phyloP scores from a whole-genome alignment of 1,140 invertebrate genomes.

The Drosophila willistoni region DNA sequence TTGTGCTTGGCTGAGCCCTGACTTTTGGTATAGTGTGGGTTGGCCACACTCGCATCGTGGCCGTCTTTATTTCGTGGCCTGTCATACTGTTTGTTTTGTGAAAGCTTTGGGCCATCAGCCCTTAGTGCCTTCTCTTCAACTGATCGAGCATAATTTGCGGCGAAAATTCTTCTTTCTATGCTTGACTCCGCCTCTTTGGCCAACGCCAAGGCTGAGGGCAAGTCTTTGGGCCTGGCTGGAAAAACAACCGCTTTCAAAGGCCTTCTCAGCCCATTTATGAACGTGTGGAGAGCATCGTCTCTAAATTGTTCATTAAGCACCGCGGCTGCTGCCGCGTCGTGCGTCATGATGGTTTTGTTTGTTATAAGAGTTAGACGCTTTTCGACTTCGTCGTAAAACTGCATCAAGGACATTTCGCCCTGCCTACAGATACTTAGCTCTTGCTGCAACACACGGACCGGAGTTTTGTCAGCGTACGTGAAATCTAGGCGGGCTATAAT shows the following conservation, averaged over 20 bases:
- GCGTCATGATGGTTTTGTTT: conserved; percentile 1
- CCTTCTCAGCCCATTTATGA: background rate
- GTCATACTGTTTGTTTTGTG: too few species aligned
- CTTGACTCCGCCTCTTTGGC: background rate
- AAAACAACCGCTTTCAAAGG: background rate
- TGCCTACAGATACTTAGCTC: background rate
- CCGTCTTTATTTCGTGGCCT: too few species aligned
- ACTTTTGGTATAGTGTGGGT: too few species aligned
- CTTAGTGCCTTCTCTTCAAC: background rate
- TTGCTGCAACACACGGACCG: background rate
- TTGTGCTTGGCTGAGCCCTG: too few species aligned
- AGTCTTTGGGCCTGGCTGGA: background rate
- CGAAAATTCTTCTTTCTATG: background rate
- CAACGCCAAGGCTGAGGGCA: background rate
- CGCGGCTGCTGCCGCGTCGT: background rate
- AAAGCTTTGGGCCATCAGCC: too few species aligned
- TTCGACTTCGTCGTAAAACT: background rate
- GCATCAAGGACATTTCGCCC: background rate
- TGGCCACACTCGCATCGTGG: too few species aligned
- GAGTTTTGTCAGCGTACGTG: background rate
- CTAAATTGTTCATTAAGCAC: background rate
- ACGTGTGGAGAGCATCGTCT: background rate
- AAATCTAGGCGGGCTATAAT: background rate
- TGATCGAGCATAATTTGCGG: background rate
- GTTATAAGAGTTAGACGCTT: background rate